Evolutionary conservation across 1,140 invertebrate species (phyloP), one percentile per base, ranked within the genome.

Genomic region (Muscidifurax raptorellus): DNA sequence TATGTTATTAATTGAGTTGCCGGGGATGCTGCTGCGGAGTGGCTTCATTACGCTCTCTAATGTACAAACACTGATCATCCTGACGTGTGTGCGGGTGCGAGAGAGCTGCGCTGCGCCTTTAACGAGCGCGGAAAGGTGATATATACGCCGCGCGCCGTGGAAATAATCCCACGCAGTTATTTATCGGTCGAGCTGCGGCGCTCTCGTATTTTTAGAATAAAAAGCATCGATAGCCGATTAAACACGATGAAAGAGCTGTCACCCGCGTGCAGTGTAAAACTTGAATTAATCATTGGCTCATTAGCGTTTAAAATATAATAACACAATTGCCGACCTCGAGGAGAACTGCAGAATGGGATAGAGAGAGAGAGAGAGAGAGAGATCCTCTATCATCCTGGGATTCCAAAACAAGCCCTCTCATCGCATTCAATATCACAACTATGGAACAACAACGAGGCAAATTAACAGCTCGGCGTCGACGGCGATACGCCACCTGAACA

Each of bases 1-100:
- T 30, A 59, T 59, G 9, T 78, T 78, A 74, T 74, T 74, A 40
- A 74, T 74, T 74, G 22, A 74, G 28, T 69, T 69, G 28, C 71
- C 32, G 71, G 15, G 71, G 71, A 27, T 40, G 25, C 12, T 40
- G 25, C 12, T 27, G 67, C 25, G n/a, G 66, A 28, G 66, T 67
- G 25, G 47, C 47, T 52, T 52, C 47, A 52, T 52, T 52, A 52
- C 47, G 15, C 18, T 52, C 47, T 52, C 47, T 52, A 52, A 52
- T 52, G 47, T 22, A 52, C 47, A 22, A 52, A 52, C 47, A 52
- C 47, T 18, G 15, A 52, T 52, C 47, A 52, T 52, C 18, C 47
- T 22, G 47, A 52, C 47, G 15, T 52, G 47, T 22, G 15, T 52
- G 47, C 10, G 47, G 47, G 47, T 52, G 47, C 47, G 47, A 52